These are phyloP conservation scores for Pseudorhombus dupliciocellatus DNA, from an alignment of 2,113 vertebrate species.

Conservation along the genomic window DNA sequence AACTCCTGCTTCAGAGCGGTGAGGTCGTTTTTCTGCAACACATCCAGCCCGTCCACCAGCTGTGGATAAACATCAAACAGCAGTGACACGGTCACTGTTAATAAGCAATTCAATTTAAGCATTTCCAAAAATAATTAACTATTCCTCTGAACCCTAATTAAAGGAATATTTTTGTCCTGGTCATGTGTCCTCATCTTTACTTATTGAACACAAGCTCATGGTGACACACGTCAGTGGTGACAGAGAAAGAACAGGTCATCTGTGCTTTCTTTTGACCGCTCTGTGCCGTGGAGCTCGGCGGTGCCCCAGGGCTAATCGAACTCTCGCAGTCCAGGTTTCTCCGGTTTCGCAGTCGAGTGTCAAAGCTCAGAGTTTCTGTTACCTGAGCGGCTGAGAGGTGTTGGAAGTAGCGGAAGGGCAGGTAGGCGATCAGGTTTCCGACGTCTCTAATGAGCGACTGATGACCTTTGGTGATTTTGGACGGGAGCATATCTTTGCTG, in stretches of 20 bases:
- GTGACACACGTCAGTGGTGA: constrained; percentile 33
- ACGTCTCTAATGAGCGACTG: constrained; percentile 76
- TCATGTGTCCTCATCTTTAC: constrained; percentile 51
- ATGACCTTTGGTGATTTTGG: constrained; percentile 60
- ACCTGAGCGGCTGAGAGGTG: constrained; percentile 85
- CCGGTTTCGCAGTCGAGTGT: constrained; percentile 72
- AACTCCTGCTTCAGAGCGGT: constrained; percentile 75
- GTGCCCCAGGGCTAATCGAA: constrained; percentile 29
- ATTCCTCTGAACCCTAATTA: constrained; percentile 12
- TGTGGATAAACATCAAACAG: constrained; percentile 43
- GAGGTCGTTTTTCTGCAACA: constrained; percentile 73
- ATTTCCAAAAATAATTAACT: neutral
- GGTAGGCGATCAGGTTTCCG: constrained; percentile 81
- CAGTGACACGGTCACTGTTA: no score
- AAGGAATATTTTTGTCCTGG: constrained; percentile 14
- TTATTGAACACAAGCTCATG: constrained; percentile 59
- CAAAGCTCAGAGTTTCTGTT: constrained; percentile 72
- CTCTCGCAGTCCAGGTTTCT: constrained; percentile 46
- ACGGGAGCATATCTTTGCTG: constrained; percentile 50
- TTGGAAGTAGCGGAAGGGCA: constrained; percentile 84
- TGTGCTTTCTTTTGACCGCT: constrained; percentile 42
- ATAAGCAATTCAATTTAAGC: no score
- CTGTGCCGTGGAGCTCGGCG: constrained; percentile 29
- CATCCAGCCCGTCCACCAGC: constrained; percentile 78
- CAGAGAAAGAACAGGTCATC: constrained; percentile 34